phyloP scores from a whole-genome alignment of 1,140 invertebrate genomes.

The Dendroctonus ponderosae region DNA sequence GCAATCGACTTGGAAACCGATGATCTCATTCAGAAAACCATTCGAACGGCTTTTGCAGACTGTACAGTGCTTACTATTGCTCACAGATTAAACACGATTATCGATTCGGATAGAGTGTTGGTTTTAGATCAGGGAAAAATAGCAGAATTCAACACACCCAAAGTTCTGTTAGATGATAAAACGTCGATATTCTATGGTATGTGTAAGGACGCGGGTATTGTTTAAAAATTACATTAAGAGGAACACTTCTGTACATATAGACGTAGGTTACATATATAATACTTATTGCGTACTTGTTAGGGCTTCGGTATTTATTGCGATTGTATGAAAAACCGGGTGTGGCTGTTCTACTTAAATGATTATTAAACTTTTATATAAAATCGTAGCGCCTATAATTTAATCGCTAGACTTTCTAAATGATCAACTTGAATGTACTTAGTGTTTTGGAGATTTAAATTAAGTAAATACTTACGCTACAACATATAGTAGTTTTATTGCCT shows the following conservation, averaged over 20 bases:
- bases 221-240: not conserved
- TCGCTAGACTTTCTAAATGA: too few species aligned
- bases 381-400: too few species aligned
- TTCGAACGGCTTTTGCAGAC: constrained; percentile 80
- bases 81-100: constrained; percentile 90
- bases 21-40: constrained; percentile 88
- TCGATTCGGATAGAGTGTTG: constrained; percentile 88
- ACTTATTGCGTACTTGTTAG: not conserved
- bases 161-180: constrained; percentile 70
- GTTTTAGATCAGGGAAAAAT: constrained; percentile 85
- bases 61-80: constrained; percentile 94
- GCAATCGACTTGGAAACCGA: constrained; percentile 93
- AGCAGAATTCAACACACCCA: constrained; percentile 78
- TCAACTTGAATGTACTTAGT: not conserved
- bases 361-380: too few species aligned
- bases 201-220: constrained; percentile 82
- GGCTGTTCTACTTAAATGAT: too few species aligned
- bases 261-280: not conserved
- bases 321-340: too few species aligned
- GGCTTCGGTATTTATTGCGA: not conserved
- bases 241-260: not conserved
- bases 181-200: constrained; percentile 85
- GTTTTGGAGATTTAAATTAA: not conserved
- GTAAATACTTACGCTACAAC: not conserved
- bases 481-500: not conserved